Evolutionary conservation across 2,888 invertebrate genomes (phyloP), one percentile per base, ranked within the genome.

Genomic region (Tortrix viridana): DNA sequence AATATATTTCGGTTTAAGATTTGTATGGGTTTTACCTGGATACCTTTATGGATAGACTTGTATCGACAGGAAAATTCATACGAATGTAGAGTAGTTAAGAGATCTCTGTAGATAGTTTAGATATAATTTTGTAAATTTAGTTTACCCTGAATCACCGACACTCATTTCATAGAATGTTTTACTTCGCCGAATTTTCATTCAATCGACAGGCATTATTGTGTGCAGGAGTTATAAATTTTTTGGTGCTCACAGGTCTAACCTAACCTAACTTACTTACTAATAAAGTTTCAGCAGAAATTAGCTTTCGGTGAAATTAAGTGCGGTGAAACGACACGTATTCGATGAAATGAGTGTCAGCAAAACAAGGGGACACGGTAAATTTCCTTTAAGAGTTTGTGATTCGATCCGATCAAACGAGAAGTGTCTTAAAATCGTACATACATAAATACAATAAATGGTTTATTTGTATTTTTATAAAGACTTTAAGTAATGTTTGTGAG

Each of bases 391-490:
- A 48, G 46, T 66, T 63, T 46, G 52, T 58, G 52, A 63, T 63
- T 63, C 16, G 6, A 60, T 57, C 57, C 22, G 48, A 57, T 59
- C 41, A 68, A 60, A 69, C 69, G 75, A 76, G 67, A 80, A 85
- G 86, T 86, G 86, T 86, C 86, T 86, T 86, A 86, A 75, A 75
- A 71, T 72, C 66, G 69, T 74, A 76, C 71, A 68, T 71, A 26
- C 26, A 41, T 16, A 41, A n/a, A 41, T 41, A 70, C 70, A 68
- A 66, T 69, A 73, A 77, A 71, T 72, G 73, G 71, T 80, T 81
- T 72, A 74, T 80, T 84, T 76, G 83, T 86, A 86, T 85, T 86
- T 86, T 86, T 86, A 80, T 85, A 84, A 82, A 80, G 75, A 80
- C 75, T 76, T 66, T 72, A 71, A 69, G 66, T 74, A 75, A 77